Evolutionary conservation across 2,888 invertebrate genomes (phyloP).

Genomic region (Nymphalis c-album): DNA sequence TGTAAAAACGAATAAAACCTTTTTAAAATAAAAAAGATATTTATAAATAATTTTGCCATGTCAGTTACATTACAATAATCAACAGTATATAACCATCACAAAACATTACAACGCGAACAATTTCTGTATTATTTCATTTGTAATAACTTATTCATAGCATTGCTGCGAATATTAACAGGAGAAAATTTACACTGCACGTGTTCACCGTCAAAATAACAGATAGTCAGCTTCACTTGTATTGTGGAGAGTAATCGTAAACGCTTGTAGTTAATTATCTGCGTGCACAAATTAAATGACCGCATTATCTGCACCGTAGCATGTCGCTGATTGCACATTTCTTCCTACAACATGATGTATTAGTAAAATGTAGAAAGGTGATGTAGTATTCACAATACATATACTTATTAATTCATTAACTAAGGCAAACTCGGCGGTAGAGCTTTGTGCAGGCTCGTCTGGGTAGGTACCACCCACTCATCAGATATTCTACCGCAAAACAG

Average conservation of each 20-base stretch:
- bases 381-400: no score
- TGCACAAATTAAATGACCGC: slow-evolving; percentile 56
- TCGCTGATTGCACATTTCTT: not conserved
- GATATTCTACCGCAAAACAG: no score
- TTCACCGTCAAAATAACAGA: slow-evolving; percentile 67
- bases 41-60: no score
- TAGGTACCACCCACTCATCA: no score
- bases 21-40: no score
- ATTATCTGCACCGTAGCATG: slow-evolving; percentile 45
- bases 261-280: slow-evolving; percentile 66
- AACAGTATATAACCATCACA: not conserved
- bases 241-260: slow-evolving; percentile 70
- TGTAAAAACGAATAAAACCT: no score
- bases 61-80: no score
- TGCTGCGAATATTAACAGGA: slow-evolving; percentile 38
- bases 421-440: no score
- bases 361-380: no score
- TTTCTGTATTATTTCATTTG: slow-evolving; percentile 19
- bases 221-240: slow-evolving; percentile 64
- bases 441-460: no score
- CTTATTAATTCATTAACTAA: no score
- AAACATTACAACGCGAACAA: not conserved
- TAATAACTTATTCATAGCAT: slow-evolving; percentile 28
- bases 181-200: slow-evolving; percentile 51
- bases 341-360: no score